These are phyloP conservation scores for Ptychochromis oligacanthus DNA, from an alignment of 2,113 vertebrate genomes.

Conservation along the genomic window DNA sequence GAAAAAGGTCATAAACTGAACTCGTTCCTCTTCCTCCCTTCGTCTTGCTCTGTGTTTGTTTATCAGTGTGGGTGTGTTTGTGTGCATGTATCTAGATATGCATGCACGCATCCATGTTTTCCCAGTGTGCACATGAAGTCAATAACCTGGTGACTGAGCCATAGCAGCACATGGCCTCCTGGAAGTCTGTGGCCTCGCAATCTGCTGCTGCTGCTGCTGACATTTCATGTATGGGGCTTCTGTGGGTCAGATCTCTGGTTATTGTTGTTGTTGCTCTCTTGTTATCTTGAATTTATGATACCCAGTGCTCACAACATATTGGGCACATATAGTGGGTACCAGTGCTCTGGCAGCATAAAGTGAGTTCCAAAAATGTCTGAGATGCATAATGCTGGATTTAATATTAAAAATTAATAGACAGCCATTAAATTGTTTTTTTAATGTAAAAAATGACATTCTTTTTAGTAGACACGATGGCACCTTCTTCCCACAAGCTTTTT, in stretches of 20 bases:
- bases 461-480: not conserved
- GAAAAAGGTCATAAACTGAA: slow-evolving; percentile 52
- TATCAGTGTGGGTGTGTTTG: not conserved
- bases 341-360: not conserved
- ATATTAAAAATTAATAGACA: not conserved
- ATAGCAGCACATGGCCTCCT: slow-evolving; percentile 24
- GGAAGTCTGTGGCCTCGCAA: slow-evolving; percentile 11
- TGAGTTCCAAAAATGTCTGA: not conserved
- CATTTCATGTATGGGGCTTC: slow-evolving; percentile 27
- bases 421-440: not conserved
- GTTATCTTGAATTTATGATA: slow-evolving; percentile 24
- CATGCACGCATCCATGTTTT: slow-evolving; percentile 20
- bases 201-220: slow-evolving; percentile 23
- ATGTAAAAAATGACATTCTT: not conserved
- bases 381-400: not conserved
- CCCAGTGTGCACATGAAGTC: slow-evolving; percentile 28
- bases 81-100: slow-evolving; percentile 6
- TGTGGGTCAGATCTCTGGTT: slow-evolving; percentile 8
- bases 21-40: not conserved
- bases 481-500: not conserved
- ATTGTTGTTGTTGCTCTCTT: slow-evolving; percentile 21
- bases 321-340: not conserved
- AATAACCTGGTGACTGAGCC: slow-evolving; percentile 29
- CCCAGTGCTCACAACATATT: too few relatives aligned
- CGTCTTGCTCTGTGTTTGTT: not conserved